Evolutionary conservation across 1,140 invertebrate genomes (phyloP).

Genomic region (Trissolcus basalis): DNA sequence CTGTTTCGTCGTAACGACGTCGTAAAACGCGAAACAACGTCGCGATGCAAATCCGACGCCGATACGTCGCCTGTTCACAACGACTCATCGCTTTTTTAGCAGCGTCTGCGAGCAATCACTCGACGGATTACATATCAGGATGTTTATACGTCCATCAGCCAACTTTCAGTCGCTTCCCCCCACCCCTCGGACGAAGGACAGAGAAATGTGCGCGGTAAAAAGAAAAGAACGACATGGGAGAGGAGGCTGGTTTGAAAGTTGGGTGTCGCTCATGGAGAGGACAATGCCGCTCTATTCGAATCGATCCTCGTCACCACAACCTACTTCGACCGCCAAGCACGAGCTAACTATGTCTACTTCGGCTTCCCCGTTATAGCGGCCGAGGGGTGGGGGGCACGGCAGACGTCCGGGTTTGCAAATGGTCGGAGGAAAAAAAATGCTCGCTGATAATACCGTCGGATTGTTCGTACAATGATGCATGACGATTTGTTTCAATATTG

Average conservation of each 20-base stretch:
- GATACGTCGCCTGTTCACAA: constrained; percentile 17
- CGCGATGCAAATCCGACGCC: constrained; percentile 36
- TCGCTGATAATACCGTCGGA: no score
- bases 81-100: no score
- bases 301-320: constrained; percentile 55
- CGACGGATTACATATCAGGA: constrained; percentile 14
- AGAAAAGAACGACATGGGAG: constrained; percentile 1
- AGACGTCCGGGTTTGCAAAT: not conserved
- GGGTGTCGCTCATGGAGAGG: constrained; percentile 57
- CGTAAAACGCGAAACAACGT: constrained; percentile 37
- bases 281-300: constrained; percentile 55
- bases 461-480: no score
- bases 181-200: not conserved
- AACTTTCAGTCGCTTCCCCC: not conserved
- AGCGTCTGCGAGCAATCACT: constrained; percentile 9
- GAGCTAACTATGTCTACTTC: constrained; percentile 43
- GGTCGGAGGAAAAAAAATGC: not conserved
- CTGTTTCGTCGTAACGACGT: constrained; percentile 34
- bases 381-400: not conserved
- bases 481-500: no score
- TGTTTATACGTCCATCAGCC: not conserved
- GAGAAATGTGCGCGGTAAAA: not conserved
- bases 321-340: constrained; percentile 46
- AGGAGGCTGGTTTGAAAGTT: constrained; percentile 44
- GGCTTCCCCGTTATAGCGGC: not conserved